Evolutionary conservation across 2,888 invertebrate species (phyloP), one percentile per base, ranked within the genome.

Genomic region (Tetranychus piercei): DNA sequence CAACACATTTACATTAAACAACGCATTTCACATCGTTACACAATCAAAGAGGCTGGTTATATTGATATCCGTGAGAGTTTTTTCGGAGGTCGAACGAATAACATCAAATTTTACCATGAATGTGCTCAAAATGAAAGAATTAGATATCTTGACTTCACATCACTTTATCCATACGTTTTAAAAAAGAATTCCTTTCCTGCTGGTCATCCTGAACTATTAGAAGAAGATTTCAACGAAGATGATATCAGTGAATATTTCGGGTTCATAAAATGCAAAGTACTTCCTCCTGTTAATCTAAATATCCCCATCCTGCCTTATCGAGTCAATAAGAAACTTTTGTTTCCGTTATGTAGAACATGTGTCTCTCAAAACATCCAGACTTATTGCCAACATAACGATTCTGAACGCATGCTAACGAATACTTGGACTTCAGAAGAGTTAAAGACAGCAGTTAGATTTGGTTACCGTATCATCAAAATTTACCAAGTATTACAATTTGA

Each of bases 341-440:
- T 80, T 74, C 76, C 80, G 1, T 75, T 81, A 20, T 80, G 80
- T 77, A 69, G 66, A 18, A 76, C 76, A 18, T 79, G 79, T 75
- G 76, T 76, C 72, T 78, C 80, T 43, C 74, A 7, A n/a, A 9
- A 78, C 77, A 7, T 78, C 79, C 34, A 74, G 80, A 55, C 44
- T 67, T 1, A 34, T 81, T 1, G 23, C 23, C 1, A 3, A 23
- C 23, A 23, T 23, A 23, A 23, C 3, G 23, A 23, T 23, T 23
- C 23, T 3, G 23, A 23, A 23, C 23, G 23, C 23, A 23, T 23
- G 23, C 1, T 23, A 23, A 74, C 67, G 0, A 80, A 80, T 1
- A 79, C 80, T 0, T 80, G 79, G 79, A 77, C 78, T 71, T 78
- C 79, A 6, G 78, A 77, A 2, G 81, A 80, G 75, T 66, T 81